Evolutionary conservation across 2,888 invertebrate species (phyloP).

Genomic region (Pristionchus entomophagus): DNA sequence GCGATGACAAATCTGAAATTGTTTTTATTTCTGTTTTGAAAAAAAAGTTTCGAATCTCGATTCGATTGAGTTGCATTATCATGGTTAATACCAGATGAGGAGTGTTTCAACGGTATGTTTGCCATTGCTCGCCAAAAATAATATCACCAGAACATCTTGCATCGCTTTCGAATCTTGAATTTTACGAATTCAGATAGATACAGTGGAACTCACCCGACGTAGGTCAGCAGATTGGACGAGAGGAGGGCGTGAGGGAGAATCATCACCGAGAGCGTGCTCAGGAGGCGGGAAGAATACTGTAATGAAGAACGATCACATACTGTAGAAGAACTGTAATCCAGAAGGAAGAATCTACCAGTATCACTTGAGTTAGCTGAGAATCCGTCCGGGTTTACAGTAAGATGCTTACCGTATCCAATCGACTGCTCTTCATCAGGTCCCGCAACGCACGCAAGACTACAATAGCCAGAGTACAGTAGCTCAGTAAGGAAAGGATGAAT

Average conservation of each 20-base stretch:
- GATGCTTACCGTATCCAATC: background rate
- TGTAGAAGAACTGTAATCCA: no score
- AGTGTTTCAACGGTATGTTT: no score
- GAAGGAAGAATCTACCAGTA: no score
- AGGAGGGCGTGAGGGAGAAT: conserved; percentile 90
- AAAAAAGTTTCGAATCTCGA: no score
- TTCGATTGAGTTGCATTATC: no score
- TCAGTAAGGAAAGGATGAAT: conserved; percentile 82
- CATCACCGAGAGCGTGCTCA: conserved; percentile 84
- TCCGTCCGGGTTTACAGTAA: no score
- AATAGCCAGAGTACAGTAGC: conserved; percentile 81
- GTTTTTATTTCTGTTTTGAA: no score
- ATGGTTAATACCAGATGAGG: no score
- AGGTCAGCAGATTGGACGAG: conserved; percentile 95
- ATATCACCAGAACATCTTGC: no score
- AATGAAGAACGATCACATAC: background rate
- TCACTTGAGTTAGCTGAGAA: background rate
- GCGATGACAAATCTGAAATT: conserved; percentile 95
- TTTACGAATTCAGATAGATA: background rate
- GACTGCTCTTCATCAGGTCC: background rate
- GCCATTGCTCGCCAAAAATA: no score
- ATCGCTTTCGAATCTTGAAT: no score
- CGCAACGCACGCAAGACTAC: background rate
- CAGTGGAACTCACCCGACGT: conserved; percentile 83
- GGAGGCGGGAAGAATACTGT: background rate